phyloP scores from a whole-genome alignment of 2,113 vertebrate genomes.

The Erythrocercus mccallii region DNA sequence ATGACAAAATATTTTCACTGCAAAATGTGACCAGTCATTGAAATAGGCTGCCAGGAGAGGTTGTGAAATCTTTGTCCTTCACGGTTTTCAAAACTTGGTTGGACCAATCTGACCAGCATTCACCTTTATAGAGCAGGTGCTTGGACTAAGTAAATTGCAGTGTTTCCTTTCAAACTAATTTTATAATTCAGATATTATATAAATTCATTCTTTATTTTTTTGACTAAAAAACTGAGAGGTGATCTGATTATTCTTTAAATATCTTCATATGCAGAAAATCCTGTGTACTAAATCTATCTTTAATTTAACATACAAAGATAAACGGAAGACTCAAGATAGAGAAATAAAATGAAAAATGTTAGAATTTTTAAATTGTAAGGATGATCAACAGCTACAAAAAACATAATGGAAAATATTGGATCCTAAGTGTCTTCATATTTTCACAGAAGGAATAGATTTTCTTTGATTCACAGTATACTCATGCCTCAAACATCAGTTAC shows the following conservation, averaged over 20 bases:
- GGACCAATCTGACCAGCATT: neutral
- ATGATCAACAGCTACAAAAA: neutral
- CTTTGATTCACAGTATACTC: neutral
- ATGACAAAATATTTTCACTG: neutral
- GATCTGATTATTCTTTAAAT: neutral
- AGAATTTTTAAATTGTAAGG: neutral
- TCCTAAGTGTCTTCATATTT: neutral
- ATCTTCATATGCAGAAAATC: neutral
- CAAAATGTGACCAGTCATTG: neutral
- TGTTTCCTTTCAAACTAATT: neutral
- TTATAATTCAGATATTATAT: neutral
- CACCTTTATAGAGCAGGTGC: neutral
- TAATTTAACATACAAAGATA: neutral
- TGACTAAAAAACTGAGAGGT: neutral
- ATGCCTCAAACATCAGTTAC: neutral
- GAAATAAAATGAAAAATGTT: neutral
- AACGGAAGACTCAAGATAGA: neutral
- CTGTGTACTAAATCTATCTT: neutral
- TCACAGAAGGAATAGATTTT: neutral
- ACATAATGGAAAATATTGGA: neutral
- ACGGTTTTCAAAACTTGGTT: neutral
- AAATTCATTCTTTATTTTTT: neutral
- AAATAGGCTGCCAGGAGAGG: neutral
- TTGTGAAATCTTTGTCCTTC: neutral
- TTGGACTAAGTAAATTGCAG: neutral